Evolutionary conservation across 2,113 vertebrate species (phyloP), one percentile per base, ranked within the genome.

Genomic region (Pachypanchax playfairii): DNA sequence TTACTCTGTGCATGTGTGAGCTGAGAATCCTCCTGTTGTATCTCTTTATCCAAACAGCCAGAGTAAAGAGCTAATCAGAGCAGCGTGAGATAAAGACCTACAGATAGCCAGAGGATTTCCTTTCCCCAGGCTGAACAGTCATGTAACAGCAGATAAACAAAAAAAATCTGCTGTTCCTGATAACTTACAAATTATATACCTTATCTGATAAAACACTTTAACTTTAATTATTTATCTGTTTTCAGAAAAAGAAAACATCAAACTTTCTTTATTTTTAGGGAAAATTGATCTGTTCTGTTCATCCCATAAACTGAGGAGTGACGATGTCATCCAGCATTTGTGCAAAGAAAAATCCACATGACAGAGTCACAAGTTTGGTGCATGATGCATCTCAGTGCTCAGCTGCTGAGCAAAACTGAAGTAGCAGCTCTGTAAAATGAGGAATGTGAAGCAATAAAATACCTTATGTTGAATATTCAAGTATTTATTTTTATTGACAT

Each of bases 281-380:
- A n/a, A n/a, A n/a, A n/a, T n/a, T n/a, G n/a, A n/a, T n/a, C n/a
- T n/a, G n/a, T n/a, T n/a, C n/a, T n/a, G n/a, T n/a, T n/a, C n/a
- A n/a, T n/a, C n/a, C n/a, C 29, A 31, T 31, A 10, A 31, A 22
- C 4, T 11, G 5, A 11, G 10, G 7, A 12, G 9, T 5, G 22
- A 12, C 12, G 13, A 20, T 12, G 18, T 5, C 42, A 1, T 2
- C 22, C 10, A 25, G 0, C 9, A 10, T 28, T 18, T 62, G 21
- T 5, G 42, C 39, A 48, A 24, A 24, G 11, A 41, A 31, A 57
- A 39, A 56, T 36, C 8, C 67, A 64, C 33, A 68, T 60, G 59
- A 71, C 38, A 12, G 6, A 29, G 25, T 63, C 71, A 66, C 35
- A 53, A 63, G 67, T n/a, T 42, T 17, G 29, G 24, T 38, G 46